Evolutionary conservation across 2,113 vertebrate genomes (phyloP).

Genomic region (Suncus etruscus): DNA sequence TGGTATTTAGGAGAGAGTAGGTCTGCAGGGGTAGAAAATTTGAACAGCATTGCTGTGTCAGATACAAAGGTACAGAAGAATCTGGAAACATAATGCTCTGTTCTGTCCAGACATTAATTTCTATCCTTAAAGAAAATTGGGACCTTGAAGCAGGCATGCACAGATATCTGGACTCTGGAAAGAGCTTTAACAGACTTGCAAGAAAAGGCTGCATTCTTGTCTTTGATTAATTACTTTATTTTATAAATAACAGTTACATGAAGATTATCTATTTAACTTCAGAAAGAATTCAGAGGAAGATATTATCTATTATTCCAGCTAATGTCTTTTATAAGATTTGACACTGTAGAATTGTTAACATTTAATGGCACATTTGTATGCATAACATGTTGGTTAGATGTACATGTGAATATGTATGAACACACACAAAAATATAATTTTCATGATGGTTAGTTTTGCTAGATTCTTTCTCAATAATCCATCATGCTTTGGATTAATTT

Average conservation of each 20-base stretch:
- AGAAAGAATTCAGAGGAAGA: not conserved
- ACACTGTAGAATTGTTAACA: not conserved
- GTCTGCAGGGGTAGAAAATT: not conserved
- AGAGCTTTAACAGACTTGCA: not conserved
- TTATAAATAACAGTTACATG: not conserved
- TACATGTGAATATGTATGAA: not conserved
- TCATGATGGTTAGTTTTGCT: not conserved
- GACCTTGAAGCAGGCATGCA: too few relatives aligned
- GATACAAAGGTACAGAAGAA: too few relatives aligned
- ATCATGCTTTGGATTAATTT: not conserved
- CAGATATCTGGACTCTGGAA: accelerated
- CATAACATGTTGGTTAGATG: not conserved
- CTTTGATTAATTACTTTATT: not conserved
- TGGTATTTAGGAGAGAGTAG: not conserved
- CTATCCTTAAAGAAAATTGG: accelerated
- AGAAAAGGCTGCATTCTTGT: not conserved
- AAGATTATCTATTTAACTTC: not conserved
- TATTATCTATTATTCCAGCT: not conserved
- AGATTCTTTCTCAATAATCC: not conserved
- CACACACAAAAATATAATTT: not conserved
- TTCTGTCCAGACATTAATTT: too few relatives aligned
- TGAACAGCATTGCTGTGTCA: too few relatives aligned
- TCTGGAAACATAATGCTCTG: accelerated
- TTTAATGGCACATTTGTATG: not conserved
- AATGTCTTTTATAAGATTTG: not conserved